Percentiles rank a stretch among this genome's conserved stretches.
Evolutionary conservation across 2,113 vertebrate genomes (phyloP).

Genomic region (Willisornis vidua): DNA sequence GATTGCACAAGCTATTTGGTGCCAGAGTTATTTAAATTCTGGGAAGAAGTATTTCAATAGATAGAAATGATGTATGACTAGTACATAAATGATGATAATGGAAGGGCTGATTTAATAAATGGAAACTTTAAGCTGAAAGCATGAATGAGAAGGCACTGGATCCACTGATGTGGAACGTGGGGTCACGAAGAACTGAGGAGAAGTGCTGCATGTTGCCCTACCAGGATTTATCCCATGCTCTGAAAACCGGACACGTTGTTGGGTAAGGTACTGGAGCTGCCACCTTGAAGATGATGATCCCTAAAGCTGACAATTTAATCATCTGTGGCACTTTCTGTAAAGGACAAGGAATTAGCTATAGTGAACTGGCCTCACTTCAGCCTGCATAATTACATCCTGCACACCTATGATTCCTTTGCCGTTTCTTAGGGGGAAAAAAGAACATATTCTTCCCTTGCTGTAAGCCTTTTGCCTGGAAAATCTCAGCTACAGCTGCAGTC

Average conservation of each 20-base stretch:
- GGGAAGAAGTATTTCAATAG: conserved; percentile 27
- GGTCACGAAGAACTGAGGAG: not conserved
- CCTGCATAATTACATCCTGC: conserved; percentile 14
- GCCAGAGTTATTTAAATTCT: conserved; percentile 32
- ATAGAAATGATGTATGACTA: conserved; percentile 23
- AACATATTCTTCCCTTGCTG: not conserved
- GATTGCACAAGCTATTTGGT: not conserved
- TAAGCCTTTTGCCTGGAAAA: not conserved
- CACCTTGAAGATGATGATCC: not conserved
- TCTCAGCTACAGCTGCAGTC: not conserved
- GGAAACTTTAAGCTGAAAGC: not conserved
- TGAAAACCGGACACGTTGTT: not conserved
- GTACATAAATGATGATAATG: conserved; percentile 5
- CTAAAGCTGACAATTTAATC: not conserved
- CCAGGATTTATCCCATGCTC: not conserved
- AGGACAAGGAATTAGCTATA: conserved; percentile 17
- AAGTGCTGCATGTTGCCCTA: not conserved
- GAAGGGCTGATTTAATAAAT: conserved; percentile 33
- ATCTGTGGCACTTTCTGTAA: conserved; percentile 9
- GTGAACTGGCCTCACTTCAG: conserved; percentile 49
- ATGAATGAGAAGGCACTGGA: not conserved
- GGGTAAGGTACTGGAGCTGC: not conserved
- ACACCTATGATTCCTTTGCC: not conserved
- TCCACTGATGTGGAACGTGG: not conserved
- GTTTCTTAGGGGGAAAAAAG: not conserved